These are phyloP conservation scores for Pygocentrus nattereri DNA, from an alignment of 2,797 vertebrate genomes.

Conservation along the genomic window DNA sequence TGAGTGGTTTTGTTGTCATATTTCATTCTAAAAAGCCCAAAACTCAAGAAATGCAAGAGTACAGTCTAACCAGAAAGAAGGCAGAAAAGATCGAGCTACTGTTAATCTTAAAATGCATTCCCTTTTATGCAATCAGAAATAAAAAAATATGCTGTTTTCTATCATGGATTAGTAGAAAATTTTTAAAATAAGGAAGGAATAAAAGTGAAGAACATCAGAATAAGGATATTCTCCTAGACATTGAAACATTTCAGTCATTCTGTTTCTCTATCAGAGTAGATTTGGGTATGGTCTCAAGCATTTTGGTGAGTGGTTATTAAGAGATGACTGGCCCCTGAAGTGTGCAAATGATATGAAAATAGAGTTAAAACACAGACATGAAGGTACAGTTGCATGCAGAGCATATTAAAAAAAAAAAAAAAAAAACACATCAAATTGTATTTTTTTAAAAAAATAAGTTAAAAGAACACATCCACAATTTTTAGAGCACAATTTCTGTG, in stretches of 20 bases:
- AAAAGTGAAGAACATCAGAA: background rate
- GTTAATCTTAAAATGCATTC: conserved; percentile 1
- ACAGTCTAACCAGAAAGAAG: background rate
- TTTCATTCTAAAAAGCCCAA: background rate
- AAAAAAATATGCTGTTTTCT: conserved; percentile 12
- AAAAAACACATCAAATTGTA: too few species aligned
- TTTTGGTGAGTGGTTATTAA: background rate
- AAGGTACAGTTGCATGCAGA: background rate
- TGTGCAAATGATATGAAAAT: background rate
- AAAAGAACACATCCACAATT: too few species aligned
- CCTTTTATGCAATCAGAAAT: background rate
- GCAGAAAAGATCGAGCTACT: background rate
- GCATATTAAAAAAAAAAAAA: too few species aligned
- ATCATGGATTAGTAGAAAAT: background rate
- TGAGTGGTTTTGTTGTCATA: conserved; percentile 10
- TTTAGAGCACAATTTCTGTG: too few species aligned
- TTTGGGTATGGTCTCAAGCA: conserved; percentile 19
- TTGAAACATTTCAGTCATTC: background rate
- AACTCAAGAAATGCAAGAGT: background rate
- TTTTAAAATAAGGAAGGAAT: background rate
- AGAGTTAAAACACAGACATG: background rate
- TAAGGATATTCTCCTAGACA: background rate
- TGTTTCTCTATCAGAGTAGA: background rate
- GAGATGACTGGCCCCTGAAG: background rate
- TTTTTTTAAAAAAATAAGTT: too few species aligned